Evolutionary conservation across 37 sponge, comb jelly and placozoan species (phyloP), one percentile per base, ranked within the genome.

Genomic region (Crambe crambe): DNA sequence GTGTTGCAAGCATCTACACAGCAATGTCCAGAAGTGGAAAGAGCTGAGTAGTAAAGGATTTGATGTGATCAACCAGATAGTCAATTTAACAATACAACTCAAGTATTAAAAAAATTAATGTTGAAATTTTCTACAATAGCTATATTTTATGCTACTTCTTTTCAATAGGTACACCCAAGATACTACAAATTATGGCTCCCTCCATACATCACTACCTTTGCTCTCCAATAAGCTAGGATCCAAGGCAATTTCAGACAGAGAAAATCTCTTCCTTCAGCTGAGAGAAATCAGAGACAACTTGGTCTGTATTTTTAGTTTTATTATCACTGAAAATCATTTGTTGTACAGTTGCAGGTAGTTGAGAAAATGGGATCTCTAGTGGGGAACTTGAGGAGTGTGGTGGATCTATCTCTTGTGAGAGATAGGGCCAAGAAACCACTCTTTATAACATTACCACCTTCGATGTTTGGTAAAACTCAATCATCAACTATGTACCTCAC

Each of bases 1-100:
- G 43, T 90, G 82, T 59, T 90, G 87, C 80, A 78, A 58, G 36
- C 72, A 56, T 25, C 70, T 90, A 22, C 82, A 90, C 57, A 69
- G 60, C 40, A 74, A 47, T 47, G 73, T 76, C 26, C 87, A 81
- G 67, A 75, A 75, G 51, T 90, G 91, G 91, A 62, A 76, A 64
- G 44, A 81, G 73, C 77, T 77, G 36, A 86, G 34, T 61, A 56
- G 39, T 32, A 36, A 68, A 56, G 80, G 86, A 15, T 68, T 90
- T 68, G 78, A 82, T 40, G 60, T 81, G 27, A 83, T 78, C 21
- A 90, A 37, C 51, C 68, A 76, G 43, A 68, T 90, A 44, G 81
- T 76, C 51, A 82, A 87, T 44, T 41, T 39, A 9, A n/a, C 37
- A n/a, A 25, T 76, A 41, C 77, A 82, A 42, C 22, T 34, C 27